Evolutionary conservation across 2,797 vertebrate species (phyloP).

Genomic region (Rhincodon typus): DNA sequence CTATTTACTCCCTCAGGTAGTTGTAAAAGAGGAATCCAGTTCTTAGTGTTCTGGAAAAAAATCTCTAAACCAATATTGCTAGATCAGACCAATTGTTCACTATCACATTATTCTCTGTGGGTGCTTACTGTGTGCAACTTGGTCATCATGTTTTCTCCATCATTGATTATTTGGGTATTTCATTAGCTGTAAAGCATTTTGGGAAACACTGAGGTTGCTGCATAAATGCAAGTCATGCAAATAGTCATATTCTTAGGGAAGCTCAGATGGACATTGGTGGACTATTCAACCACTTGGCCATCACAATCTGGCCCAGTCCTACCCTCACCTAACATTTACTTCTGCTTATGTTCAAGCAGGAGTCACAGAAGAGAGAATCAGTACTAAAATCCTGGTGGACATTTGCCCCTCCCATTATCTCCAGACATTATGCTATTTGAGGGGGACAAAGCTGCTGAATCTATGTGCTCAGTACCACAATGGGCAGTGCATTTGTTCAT

Average conservation of each 20-base stretch:
- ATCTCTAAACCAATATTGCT: background rate
- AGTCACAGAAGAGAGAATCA: background rate
- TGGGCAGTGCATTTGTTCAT: background rate
- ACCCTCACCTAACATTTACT: background rate
- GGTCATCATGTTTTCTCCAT: background rate
- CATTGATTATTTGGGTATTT: background rate
- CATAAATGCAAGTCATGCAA: background rate
- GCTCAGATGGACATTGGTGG: background rate
- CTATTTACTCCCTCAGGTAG: background rate
- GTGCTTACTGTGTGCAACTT: background rate
- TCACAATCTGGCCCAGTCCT: background rate
- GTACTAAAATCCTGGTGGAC: background rate
- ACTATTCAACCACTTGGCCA: background rate
- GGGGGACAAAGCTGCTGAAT: background rate
- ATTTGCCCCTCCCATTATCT: background rate
- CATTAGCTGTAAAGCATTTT: background rate
- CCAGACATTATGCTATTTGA: background rate
- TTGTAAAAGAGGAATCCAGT: background rate
- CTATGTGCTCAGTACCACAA: background rate
- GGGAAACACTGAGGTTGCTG: background rate
- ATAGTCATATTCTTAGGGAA: background rate
- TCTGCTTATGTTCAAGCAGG: background rate
- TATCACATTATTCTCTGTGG: background rate
- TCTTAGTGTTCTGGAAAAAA: background rate
- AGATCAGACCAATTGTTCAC: background rate